A percentile compares a stretch with the other conserved stretches of the same genome.
Conservation (phyloP, 1,140 invertebrate genomes). For the Zaprionus capensis region DNA sequence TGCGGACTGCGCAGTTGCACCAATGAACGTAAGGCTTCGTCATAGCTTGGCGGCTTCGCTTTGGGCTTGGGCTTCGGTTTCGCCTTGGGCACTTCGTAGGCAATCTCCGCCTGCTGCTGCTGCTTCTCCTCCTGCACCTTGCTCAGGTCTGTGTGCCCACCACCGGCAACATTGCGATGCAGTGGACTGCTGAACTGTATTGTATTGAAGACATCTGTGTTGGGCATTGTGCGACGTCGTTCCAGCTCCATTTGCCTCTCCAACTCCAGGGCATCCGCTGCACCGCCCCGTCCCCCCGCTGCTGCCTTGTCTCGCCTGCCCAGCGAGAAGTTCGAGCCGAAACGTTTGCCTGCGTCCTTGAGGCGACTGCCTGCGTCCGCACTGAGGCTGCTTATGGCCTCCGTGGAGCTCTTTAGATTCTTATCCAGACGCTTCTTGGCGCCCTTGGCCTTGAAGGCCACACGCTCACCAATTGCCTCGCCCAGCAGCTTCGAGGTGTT, state of each 20-base stretch:
- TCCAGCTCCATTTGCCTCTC: constrained; percentile 45
- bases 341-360: constrained; percentile 65
- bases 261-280: not conserved
- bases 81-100: constrained; percentile 74
- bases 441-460: constrained; percentile 70
- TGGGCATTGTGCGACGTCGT: constrained; percentile 75
- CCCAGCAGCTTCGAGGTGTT: constrained; percentile 77
- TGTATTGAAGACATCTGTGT: constrained; percentile 74
- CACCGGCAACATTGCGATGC: constrained; percentile 51
- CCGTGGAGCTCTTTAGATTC: constrained; percentile 75
- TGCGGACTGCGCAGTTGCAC: constrained; percentile 53
- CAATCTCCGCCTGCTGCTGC: constrained; percentile 33
- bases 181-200: constrained; percentile 81
- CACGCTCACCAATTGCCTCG: constrained; percentile 79
- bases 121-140: not conserved
- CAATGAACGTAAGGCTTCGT: constrained; percentile 51
- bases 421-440: constrained; percentile 77
- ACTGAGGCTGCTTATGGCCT: constrained; percentile 68
- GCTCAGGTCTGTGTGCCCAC: constrained; percentile 54
- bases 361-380: constrained; percentile 65
- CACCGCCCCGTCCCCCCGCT: not conserved
- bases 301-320: constrained; percentile 43
- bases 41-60: constrained; percentile 62
- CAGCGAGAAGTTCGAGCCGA: constrained; percentile 72
- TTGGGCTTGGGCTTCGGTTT: constrained; percentile 22